phyloP scores from a whole-genome alignment of 2,888 invertebrate genomes.

The Nomada goodeniana region DNA sequence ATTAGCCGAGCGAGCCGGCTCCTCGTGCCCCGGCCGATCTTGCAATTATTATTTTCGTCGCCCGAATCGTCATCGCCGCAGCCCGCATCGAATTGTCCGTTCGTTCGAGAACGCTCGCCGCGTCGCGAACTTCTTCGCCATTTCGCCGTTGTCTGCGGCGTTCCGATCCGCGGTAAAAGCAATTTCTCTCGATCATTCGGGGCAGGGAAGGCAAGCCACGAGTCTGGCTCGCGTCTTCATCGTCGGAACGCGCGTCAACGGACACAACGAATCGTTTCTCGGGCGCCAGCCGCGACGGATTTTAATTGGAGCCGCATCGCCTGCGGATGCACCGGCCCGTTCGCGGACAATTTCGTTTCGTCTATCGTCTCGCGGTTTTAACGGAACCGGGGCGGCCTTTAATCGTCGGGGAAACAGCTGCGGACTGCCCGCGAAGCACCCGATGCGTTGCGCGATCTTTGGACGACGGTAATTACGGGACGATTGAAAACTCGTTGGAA shows the following conservation, averaged over 20 bases:
- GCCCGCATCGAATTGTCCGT: not conserved
- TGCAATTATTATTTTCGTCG: constrained; percentile 10
- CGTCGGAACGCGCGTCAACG: constrained; percentile 11
- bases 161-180: not conserved
- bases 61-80: not conserved
- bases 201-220: not conserved
- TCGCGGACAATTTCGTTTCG: constrained; percentile 52
- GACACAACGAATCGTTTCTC: constrained; percentile 6
- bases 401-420: constrained; percentile 45
- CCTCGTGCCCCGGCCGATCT: not conserved
- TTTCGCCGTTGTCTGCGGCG: not conserved
- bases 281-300: constrained; percentile 59
- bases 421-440: constrained; percentile 16
- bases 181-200: not conserved
- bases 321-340: constrained; percentile 42
- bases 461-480: not conserved
- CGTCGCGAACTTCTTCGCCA: not conserved
- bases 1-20: constrained; percentile 69
- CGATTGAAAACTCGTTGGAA: too few species aligned
- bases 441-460: not conserved
- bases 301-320: constrained; percentile 72
- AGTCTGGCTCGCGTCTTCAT: not conserved
- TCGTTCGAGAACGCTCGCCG: not conserved
- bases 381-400: constrained; percentile 48
- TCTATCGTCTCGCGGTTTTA: constrained; percentile 33